Evolutionary conservation across 2,113 vertebrate species (phyloP).

Genomic region (Ictidomys tridecemlineatus): DNA sequence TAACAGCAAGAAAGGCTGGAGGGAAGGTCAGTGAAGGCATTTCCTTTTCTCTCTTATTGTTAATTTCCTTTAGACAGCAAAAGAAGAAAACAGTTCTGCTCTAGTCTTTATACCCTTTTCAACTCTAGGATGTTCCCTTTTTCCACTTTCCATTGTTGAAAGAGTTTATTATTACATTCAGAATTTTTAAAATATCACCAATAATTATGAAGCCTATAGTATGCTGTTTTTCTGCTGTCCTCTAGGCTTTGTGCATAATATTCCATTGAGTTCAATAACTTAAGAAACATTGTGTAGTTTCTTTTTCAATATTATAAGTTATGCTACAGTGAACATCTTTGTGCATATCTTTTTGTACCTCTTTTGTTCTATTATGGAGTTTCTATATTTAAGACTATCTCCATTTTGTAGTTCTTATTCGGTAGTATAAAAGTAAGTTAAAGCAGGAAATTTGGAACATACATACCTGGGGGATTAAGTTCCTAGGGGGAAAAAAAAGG

Average conservation of each 20-base stretch:
- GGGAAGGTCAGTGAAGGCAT: slow-evolving; percentile 48
- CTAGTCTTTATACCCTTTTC: slow-evolving; percentile 3
- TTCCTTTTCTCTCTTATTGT: slow-evolving; percentile 64
- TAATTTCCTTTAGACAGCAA: slow-evolving; percentile 42
- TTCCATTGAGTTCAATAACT: background rate
- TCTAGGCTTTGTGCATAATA: background rate
- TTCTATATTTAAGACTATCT: slow-evolving; percentile 12
- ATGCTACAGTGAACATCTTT: slow-evolving; percentile 38
- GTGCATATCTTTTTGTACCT: background rate
- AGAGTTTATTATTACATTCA: slow-evolving; percentile 40
- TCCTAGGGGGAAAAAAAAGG: background rate
- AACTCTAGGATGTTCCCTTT: background rate
- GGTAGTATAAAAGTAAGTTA: background rate
- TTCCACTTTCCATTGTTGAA: slow-evolving; percentile 49
- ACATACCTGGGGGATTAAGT: background rate
- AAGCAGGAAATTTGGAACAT: background rate
- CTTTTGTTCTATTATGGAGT: background rate
- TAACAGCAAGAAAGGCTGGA: slow-evolving; percentile 28
- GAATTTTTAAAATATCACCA: slow-evolving; percentile 30
- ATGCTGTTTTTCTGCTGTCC: background rate
- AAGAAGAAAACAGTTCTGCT: slow-evolving; percentile 45
- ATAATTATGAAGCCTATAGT: background rate
- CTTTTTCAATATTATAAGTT: background rate
- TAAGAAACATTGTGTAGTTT: slow-evolving; percentile 4
- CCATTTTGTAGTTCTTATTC: background rate